These are phyloP conservation scores for Thera britannica DNA, from an alignment of 2,888 invertebrate species.

Conservation along the genomic window DNA sequence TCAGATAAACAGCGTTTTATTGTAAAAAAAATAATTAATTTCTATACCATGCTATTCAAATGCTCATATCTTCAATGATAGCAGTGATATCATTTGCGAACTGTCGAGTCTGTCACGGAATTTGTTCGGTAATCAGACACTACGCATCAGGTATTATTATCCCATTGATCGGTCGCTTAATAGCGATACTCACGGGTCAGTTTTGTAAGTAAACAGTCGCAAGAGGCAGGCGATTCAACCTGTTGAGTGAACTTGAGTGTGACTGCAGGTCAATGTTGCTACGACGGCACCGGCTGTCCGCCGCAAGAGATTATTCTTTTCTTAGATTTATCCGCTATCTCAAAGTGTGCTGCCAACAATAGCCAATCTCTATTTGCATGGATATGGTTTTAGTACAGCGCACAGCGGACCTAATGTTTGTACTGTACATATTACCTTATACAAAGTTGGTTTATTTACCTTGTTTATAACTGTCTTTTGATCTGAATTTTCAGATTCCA, in stretches of 20 bases:
- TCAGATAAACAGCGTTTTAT: conserved; percentile 30
- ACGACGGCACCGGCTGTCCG: conserved; percentile 32
- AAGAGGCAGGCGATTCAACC: conserved; percentile 28
- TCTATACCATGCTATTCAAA: conserved; percentile 30
- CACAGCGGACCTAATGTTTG: not conserved
- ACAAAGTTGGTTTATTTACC: too few relatives aligned
- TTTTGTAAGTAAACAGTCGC: conserved; percentile 35
- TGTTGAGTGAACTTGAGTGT: conserved; percentile 34
- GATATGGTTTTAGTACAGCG: not conserved
- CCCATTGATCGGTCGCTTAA: conserved; percentile 56
- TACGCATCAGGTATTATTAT: conserved; percentile 76
- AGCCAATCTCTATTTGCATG: not conserved
- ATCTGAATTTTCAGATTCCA: too few relatives aligned
- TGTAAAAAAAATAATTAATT: conserved; percentile 9
- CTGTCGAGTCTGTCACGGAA: conserved; percentile 51
- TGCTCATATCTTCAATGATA: conserved; percentile 39
- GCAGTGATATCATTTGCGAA: conserved; percentile 49
- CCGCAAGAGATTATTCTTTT: conserved; percentile 11
- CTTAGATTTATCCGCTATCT: not conserved
- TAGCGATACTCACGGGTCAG: conserved; percentile 35
- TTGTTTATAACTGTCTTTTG: too few relatives aligned
- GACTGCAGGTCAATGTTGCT: conserved; percentile 25
- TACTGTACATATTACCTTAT: not conserved
- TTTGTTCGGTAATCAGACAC: conserved; percentile 72
- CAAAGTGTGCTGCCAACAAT: not conserved